Evolutionary conservation across 2,113 vertebrate genomes (phyloP).

Genomic region (Dipodomys merriami): DNA sequence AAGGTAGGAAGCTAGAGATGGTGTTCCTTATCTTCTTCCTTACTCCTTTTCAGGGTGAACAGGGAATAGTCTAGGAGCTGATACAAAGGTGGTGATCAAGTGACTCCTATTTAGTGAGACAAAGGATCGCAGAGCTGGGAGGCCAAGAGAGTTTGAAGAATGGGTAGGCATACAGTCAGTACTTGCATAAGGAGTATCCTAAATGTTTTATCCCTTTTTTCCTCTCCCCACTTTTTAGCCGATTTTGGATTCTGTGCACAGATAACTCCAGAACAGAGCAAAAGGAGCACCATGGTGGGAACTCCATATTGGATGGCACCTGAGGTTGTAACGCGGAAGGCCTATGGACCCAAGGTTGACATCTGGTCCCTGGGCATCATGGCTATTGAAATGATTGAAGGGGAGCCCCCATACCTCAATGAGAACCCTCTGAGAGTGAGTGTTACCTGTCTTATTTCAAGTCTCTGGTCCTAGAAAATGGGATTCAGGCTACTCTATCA

Average conservation of each 20-base stretch:
- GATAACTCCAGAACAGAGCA: slow-evolving; percentile 98
- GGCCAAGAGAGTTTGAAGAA: background rate
- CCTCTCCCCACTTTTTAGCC: slow-evolving; percentile 84
- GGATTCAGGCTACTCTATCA: background rate
- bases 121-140: background rate
- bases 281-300: slow-evolving; percentile 98
- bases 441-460: background rate
- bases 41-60: background rate
- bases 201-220: background rate
- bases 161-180: background rate
- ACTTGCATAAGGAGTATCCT: background rate
- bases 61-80: background rate
- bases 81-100: background rate
- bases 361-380: slow-evolving; percentile 99
- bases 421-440: slow-evolving; percentile 97
- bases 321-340: slow-evolving; percentile 96
- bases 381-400: slow-evolving; percentile 99
- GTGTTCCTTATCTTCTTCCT: background rate
- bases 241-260: slow-evolving; percentile 99
- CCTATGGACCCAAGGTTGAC: slow-evolving; percentile 97
- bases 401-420: slow-evolving; percentile 97
- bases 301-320: slow-evolving; percentile 99
- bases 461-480: slow-evolving; percentile 16
- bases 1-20: background rate
- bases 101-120: slow-evolving; percentile 10